Base-by-base conservation (phyloP, 1,140 invertebrate species). In the Doryteuthis pealeii region DNA sequence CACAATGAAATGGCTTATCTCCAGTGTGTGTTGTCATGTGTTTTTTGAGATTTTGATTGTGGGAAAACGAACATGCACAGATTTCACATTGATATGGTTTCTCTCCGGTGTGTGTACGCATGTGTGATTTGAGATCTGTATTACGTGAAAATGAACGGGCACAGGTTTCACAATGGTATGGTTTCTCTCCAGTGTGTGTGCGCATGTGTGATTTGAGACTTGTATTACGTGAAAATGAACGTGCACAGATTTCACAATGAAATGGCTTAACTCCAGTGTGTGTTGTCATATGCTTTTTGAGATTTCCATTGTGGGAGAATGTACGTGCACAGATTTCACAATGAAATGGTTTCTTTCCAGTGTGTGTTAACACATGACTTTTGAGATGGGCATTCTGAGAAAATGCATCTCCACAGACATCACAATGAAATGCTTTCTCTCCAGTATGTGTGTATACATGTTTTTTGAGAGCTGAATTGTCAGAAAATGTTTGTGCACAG, bases 141-240 rank as follows among this genome's bases (percentile, higher is more conserved):
- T 75, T 74, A 26, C 75, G 78, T 40, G 95, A 94, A 85, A 96
- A 96, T 0, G 93, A 94, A 85, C 96, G 96, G 73, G 92, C 94
- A 86, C 95, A 96, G 65, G 92, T 93, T 89, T 95, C 93, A 85
- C 95, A 96, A 35, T 92, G 91, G 81, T 94, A 96, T 22, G 94
- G 95, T 85, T 95, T 94, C 86, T 96, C 94, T 0, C 95, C 94
- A 2, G 94, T 94, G 79, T 91, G 94, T 18, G 77, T 73, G 33
- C 79, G 71, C 69, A 78, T 79, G 72, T 86, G 84, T 58, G 70
- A 73, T 15, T 78, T 80, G 14, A 84, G 67, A 22, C 71, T 74
- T 28, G 75, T 77, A 15, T 58, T 76, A 40, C 71, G 68, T 10
- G 78, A 72, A 70, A 82, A 82, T 14, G 62, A 68, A 22, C 77